Percentiles rank a stretch among this genome's conserved stretches.
These are phyloP conservation scores for Athene cunicularia DNA, from an alignment of 2,113 vertebrate species.

Conservation along the genomic window DNA sequence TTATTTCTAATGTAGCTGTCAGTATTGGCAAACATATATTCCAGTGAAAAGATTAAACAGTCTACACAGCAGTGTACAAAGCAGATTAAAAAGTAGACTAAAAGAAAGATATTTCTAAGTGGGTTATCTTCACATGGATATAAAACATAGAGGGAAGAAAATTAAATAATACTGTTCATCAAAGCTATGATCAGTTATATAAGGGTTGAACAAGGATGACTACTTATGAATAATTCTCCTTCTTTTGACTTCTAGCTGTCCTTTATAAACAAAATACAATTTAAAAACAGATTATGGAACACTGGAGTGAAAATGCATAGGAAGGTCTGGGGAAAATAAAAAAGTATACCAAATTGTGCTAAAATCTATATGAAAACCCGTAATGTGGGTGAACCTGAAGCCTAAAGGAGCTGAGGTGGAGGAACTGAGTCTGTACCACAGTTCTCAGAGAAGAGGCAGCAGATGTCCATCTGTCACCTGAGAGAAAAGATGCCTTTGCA, in stretches of 20 bases:
- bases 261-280: background rate
- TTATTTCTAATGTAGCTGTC: background rate
- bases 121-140: background rate
- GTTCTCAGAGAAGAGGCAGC: background rate
- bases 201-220: background rate
- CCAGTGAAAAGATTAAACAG: background rate
- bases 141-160: background rate
- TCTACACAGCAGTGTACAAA: background rate
- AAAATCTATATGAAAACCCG: background rate
- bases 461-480: background rate
- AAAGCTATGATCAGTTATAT: background rate
- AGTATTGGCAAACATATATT: background rate
- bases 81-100: background rate
- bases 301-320: background rate
- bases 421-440: background rate
- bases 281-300: background rate
- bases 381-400: background rate
- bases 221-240: slow-evolving; percentile 4
- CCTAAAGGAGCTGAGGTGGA: background rate
- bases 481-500: background rate
- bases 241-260: background rate
- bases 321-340: background rate
- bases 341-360: background rate
- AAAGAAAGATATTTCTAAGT: background rate
- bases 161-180: background rate